Conservation (phyloP, 2,888 invertebrate genomes). For the Gymnoscelis rufifasciata region DNA sequence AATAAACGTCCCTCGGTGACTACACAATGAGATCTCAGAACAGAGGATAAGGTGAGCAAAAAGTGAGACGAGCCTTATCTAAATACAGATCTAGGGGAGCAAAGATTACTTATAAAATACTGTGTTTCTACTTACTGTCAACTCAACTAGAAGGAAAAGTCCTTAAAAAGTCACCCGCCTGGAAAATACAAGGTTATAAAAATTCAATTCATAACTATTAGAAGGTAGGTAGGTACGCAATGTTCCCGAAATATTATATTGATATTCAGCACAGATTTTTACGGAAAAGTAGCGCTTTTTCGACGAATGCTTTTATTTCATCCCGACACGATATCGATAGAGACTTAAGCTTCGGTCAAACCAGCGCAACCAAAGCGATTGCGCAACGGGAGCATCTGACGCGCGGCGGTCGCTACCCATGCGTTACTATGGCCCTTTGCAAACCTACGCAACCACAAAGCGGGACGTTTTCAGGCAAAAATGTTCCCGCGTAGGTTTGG, state of each 20-base stretch:
- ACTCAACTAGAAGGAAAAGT: conserved; percentile 2
- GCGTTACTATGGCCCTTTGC: too few species aligned
- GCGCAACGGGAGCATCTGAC: too few species aligned
- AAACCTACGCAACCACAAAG: too few species aligned
- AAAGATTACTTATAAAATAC: conserved; percentile 22
- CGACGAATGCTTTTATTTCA: not conserved
- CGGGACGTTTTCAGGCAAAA: too few species aligned
- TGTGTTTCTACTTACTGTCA: conserved; percentile 10
- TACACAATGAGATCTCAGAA: conserved; percentile 19
- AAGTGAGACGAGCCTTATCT: conserved; percentile 23
- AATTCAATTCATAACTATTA: not conserved
- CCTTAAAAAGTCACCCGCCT: conserved; percentile 2
- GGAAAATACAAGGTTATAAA: conserved; percentile 1
- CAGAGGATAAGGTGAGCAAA: conserved; percentile 22
- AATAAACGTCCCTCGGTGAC: conserved; percentile 18
- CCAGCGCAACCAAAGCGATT: too few species aligned
- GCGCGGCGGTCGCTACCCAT: too few species aligned
- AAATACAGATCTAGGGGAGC: conserved; percentile 26
- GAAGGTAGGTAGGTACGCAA: too few species aligned
- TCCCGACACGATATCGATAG: too few species aligned
- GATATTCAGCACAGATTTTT: not conserved
- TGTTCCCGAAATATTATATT: not conserved
- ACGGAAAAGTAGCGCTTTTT: not conserved
- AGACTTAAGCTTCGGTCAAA: too few species aligned
- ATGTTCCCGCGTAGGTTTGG: too few species aligned